Conservation (phyloP, 2,113 vertebrate species). For the Phocoena phocoena region DNA sequence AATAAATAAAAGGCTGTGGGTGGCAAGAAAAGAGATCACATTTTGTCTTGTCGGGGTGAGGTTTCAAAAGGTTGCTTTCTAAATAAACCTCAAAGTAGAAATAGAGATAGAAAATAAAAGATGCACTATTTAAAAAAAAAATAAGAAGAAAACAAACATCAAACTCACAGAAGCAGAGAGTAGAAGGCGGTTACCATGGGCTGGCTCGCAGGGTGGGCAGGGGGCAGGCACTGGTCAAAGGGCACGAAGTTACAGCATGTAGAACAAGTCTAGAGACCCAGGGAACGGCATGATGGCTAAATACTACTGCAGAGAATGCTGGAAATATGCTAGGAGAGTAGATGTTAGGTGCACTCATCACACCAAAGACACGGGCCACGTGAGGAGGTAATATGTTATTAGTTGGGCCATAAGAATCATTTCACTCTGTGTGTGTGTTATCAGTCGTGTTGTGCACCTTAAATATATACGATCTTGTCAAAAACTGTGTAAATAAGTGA, state of each 20-base stretch:
- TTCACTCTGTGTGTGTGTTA: not conserved
- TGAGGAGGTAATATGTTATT: not conserved
- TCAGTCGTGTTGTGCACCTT: not conserved
- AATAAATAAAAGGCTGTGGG: not conserved
- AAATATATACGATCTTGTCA: not conserved
- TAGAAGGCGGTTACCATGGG: not conserved
- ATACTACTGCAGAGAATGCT: not conserved
- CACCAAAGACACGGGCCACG: not conserved
- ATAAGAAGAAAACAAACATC: not conserved
- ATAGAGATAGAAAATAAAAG: not conserved
- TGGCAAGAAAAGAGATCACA: not conserved
- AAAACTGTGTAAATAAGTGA: not conserved
- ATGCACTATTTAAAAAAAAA: not conserved
- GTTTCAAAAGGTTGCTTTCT: constrained; percentile 1
- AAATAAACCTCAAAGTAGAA: not conserved
- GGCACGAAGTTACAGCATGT: too few species aligned
- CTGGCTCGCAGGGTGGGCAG: too few species aligned
- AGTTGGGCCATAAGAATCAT: not conserved
- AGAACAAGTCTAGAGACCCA: not conserved
- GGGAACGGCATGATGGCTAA: not conserved
- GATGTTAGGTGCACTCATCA: not conserved
- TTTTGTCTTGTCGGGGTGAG: not conserved
- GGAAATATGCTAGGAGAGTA: not conserved
- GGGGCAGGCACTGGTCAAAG: too few species aligned
- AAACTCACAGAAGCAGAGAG: not conserved